Conservation (phyloP, 2,113 vertebrate genomes). For the Ophthalmolycus amberensis region DNA sequence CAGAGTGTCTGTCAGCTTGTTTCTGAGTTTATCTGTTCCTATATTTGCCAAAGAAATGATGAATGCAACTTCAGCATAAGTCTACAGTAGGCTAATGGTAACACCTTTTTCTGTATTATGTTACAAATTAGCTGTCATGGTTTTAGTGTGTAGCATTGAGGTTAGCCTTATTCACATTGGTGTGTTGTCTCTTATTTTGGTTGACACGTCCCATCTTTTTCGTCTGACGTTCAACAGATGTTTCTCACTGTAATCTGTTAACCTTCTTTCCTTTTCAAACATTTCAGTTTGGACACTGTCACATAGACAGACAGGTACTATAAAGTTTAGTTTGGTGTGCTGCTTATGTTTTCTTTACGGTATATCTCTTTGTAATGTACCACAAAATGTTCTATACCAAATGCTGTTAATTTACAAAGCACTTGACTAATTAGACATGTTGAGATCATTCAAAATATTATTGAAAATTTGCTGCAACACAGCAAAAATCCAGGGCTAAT, state of each 20-base stretch:
- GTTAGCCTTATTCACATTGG: neutral
- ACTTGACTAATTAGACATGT: neutral
- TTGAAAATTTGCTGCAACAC: constrained; percentile 17
- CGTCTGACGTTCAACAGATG: constrained; percentile 58
- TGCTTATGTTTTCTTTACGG: constrained; percentile 61
- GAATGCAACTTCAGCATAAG: neutral
- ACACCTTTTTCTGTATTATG: neutral
- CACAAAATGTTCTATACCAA: constrained; percentile 82
- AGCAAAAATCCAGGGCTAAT: constrained; percentile 25
- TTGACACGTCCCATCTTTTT: constrained; percentile 31
- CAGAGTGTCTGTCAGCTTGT: neutral
- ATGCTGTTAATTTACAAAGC: constrained; percentile 83
- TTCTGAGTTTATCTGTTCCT: neutral
- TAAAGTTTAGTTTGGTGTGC: constrained; percentile 68
- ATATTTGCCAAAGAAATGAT: neutral
- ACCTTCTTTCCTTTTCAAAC: constrained; percentile 79
- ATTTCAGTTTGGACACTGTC: constrained; percentile 85
- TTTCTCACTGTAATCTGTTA: constrained; percentile 78
- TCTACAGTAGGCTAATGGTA: neutral
- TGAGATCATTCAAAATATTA: constrained; percentile 1
- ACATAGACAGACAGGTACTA: constrained; percentile 84
- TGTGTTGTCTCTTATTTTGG: constrained; percentile 32
- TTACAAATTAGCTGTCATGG: neutral
- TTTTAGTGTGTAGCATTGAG: neutral
- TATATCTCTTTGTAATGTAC: constrained; percentile 58